Evolutionary conservation across 2,113 vertebrate species (phyloP).

Genomic region (Ornithorhynchus anatinus): DNA sequence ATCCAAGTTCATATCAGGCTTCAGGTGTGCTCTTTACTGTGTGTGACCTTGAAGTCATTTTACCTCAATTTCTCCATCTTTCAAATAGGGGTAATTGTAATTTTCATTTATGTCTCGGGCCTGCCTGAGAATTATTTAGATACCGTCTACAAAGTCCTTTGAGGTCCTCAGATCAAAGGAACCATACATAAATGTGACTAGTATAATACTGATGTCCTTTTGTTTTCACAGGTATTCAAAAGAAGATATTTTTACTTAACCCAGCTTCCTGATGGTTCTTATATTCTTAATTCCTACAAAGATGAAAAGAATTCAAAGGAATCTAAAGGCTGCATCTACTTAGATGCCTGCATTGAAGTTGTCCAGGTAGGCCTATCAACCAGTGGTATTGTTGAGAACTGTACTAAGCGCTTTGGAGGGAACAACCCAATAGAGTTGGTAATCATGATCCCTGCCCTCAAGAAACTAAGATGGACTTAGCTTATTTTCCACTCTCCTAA

Average conservation of each 20-base stretch:
- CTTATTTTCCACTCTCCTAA: no score
- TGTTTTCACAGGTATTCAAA: slow-evolving; percentile 87
- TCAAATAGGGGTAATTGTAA: not conserved
- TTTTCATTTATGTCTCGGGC: not conserved
- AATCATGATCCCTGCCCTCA: no score
- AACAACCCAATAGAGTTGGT: no score
- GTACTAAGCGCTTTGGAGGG: no score
- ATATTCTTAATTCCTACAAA: slow-evolving; percentile 97
- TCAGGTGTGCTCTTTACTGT: not conserved
- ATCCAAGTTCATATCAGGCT: no score
- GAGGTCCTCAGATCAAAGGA: slow-evolving; percentile 4
- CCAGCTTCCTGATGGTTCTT: slow-evolving; percentile 95
- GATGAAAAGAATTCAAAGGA: slow-evolving; percentile 97
- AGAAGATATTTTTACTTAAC: slow-evolving; percentile 95
- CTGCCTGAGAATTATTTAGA: not conserved
- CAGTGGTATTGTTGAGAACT: no score
- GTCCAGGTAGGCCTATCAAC: slow-evolving; percentile 82
- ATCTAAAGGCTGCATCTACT: slow-evolving; percentile 95
- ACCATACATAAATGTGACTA: not conserved
- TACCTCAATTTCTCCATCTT: not conserved
- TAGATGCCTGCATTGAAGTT: slow-evolving; percentile 96
- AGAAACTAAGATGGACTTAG: no score
- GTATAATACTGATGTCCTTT: slow-evolving; percentile 2
- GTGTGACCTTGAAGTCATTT: slow-evolving; percentile 8
- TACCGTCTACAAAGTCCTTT: not conserved